Evolutionary conservation across 2,888 invertebrate genomes (phyloP).

Genomic region (Noctua pronuba): DNA sequence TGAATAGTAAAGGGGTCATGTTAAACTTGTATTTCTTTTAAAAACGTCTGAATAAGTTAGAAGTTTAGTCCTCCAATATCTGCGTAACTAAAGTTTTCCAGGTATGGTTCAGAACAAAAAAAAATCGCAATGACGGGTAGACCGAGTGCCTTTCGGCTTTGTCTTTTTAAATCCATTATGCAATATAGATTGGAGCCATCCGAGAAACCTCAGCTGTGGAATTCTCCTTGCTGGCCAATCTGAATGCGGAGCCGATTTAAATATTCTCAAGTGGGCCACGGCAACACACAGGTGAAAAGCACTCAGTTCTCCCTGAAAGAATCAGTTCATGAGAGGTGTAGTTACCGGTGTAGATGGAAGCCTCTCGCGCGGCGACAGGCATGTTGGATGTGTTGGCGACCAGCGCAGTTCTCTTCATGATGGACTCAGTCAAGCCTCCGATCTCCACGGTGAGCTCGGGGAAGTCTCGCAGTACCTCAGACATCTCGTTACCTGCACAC

Average conservation of each 20-base stretch:
- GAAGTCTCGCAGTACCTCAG: constrained; percentile 99
- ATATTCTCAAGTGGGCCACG: not conserved
- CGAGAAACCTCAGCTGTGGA: not conserved
- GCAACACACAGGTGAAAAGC: not conserved
- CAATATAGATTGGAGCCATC: not conserved
- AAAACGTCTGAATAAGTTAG: not conserved
- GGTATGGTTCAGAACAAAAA: not conserved
- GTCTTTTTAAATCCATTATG: not conserved
- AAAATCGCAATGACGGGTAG: not conserved
- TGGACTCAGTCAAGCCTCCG: constrained; percentile 98
- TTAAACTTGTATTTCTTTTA: no score
- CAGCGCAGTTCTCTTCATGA: constrained; percentile 99
- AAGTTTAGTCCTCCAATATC: not conserved
- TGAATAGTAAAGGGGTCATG: not conserved
- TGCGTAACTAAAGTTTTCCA: not conserved
- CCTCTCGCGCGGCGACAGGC: constrained; percentile 99
- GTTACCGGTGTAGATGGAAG: constrained; percentile 98
- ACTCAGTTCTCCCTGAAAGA: not conserved
- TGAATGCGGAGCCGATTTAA: not conserved
- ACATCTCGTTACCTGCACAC: constrained; percentile 97
- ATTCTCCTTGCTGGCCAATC: not conserved
- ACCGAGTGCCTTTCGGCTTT: not conserved
- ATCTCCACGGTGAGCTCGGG: constrained; percentile 99
- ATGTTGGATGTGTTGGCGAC: constrained; percentile 99
- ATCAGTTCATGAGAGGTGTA: not conserved